Base-by-base conservation (phyloP, 2,113 vertebrate genomes). In the Pardalotus punctatus region DNA sequence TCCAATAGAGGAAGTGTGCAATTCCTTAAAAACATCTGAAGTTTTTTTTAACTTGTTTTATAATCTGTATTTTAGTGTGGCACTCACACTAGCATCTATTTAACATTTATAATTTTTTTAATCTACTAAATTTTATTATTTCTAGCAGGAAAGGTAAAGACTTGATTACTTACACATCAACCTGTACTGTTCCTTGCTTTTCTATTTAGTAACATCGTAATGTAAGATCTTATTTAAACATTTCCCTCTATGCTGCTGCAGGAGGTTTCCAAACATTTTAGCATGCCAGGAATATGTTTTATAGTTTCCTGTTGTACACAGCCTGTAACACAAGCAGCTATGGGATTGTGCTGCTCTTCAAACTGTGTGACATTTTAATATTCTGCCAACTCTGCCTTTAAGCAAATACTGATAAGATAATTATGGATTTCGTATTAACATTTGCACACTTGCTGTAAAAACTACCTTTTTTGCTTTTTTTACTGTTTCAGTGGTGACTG, bases 321-420 rank as follows among this genome's bases (percentile, higher is more conserved):
- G 90, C n/a, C 64, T 65, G 29, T 17, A 77, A 94, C 19, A 74
- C 38, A 88, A 94, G 38, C 38, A 93, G 82, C 67, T 67, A 62
- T 31, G 45, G 50, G 35, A 88, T 28, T 58, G 64, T 86, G 79
- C 69, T 86, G 47, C 71, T 93, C 79, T 81, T 92, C 87, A 95
- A 88, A 90, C 58, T 33, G 22, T 33, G 31, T 54, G 67, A 92
- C 81, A 90, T 86, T 92, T 95, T 38, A 92, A 88, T 90, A 66
- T n/a, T 62, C 51, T 74, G 62, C 43, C 81, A 92, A 90, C 15
- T 81, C 69, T 60, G 56, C 51, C 87, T 95, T 82, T 67, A 88
- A 95, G 82, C 62, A 96, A 92, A 92, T 42, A 88, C 76, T 65
- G 65, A 36, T 82, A 54, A 40, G 45, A 74, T 69, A 77, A 91